Conservation (phyloP, 2,113 vertebrate species). For the Psettodes erumei region DNA sequence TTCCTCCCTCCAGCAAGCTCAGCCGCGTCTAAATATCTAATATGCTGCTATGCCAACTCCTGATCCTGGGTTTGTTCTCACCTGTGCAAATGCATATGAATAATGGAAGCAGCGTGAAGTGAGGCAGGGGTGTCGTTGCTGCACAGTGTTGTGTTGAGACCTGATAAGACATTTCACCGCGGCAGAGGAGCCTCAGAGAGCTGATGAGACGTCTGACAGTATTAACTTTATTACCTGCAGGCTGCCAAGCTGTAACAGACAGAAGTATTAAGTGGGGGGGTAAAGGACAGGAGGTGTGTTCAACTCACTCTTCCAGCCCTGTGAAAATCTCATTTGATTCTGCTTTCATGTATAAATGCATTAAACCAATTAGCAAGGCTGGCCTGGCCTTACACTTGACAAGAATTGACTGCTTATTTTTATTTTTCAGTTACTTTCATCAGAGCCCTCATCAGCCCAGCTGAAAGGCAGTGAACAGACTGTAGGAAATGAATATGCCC, state of each 20-base stretch:
- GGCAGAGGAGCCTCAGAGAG: conserved; percentile 72
- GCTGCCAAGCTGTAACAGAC: conserved; percentile 63
- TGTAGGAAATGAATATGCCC: conserved; percentile 24
- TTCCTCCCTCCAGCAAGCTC: conserved; percentile 33
- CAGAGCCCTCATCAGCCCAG: conserved; percentile 43
- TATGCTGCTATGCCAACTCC: conserved; percentile 65
- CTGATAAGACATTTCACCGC: conserved; percentile 70
- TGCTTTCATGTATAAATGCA: conserved; percentile 58
- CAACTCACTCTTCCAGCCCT: conserved; percentile 57
- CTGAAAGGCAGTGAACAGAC: conserved; percentile 28
- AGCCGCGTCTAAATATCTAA: conserved; percentile 65
- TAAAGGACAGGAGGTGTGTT: conserved; percentile 49
- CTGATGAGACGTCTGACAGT: conserved; percentile 76
- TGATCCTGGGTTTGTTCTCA: conserved; percentile 70
- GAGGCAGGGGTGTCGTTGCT: conserved; percentile 48
- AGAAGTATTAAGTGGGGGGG: conserved; percentile 51
- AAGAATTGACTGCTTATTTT: conserved; percentile 57
- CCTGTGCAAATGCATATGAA: conserved; percentile 79
- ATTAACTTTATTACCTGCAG: conserved; percentile 72
- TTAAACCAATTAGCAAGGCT: conserved; percentile 61
- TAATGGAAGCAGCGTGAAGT: conserved; percentile 70
- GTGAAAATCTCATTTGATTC: conserved; percentile 60
- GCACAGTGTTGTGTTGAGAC: conserved; percentile 64
- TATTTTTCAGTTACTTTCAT: conserved; percentile 68
- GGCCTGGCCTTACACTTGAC: conserved; percentile 33